Evolutionary conservation across 2,888 invertebrate species (phyloP).

Genomic region (Sicus ferrugineus): DNA sequence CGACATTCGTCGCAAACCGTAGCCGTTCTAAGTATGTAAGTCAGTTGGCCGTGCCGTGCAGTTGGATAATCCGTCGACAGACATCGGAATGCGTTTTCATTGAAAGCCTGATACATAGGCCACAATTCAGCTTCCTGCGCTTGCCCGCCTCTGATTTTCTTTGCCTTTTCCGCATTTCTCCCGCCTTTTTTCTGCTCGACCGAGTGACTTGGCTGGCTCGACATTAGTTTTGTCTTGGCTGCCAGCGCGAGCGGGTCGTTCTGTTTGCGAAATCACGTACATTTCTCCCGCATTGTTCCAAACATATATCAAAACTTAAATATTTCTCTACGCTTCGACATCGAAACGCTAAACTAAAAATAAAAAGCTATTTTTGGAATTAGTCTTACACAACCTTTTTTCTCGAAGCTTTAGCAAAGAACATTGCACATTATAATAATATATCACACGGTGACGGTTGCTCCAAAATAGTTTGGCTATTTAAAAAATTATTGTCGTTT

Average conservation of each 20-base stretch:
- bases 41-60: neutral
- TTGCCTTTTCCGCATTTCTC: conserved; percentile 21
- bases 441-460: conserved; percentile 10
- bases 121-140: conserved; percentile 30
- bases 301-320: conserved; percentile 35
- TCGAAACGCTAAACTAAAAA: conserved; percentile 34
- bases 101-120: conserved; percentile 25
- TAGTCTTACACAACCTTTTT: conserved; percentile 38
- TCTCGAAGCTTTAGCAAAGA: neutral
- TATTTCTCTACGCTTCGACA: conserved; percentile 27
- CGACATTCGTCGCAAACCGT: neutral
- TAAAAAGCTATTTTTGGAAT: conserved; percentile 39
- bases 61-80: conserved; percentile 21
- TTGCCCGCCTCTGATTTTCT: conserved; percentile 27
- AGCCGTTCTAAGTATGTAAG: neutral
- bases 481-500: conserved; percentile 20
- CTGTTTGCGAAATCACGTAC: conserved; percentile 65
- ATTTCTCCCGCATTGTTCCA: conserved; percentile 41
- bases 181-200: conserved; percentile 42
- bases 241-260: conserved; percentile 67
- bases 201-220: conserved; percentile 57
- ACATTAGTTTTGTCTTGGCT: conserved; percentile 67
- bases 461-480: conserved; percentile 11
- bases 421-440: no score
- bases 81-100: conserved; percentile 8